These are phyloP conservation scores for Serrognathus titanus DNA, from an alignment of 2,888 invertebrate species.

Conservation along the genomic window DNA sequence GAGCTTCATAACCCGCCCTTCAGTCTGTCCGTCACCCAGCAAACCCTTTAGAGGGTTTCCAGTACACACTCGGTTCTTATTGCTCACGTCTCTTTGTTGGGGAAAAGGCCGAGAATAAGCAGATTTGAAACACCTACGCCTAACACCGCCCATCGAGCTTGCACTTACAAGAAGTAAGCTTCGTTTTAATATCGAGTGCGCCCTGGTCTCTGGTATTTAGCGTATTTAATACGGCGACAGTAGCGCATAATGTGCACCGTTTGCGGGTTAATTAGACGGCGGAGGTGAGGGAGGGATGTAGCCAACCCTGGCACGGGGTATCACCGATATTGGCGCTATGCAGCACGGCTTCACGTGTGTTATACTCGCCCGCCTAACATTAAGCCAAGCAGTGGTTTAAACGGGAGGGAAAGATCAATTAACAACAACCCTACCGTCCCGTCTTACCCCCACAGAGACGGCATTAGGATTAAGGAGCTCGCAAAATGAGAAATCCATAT, in stretches of 20 bases:
- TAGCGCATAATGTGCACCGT: conserved; percentile 45
- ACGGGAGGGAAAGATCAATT: conserved; percentile 42
- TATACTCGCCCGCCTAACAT: conserved; percentile 31
- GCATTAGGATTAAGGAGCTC: conserved; percentile 43
- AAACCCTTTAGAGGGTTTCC: conserved; percentile 4
- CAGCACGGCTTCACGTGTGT: conserved; percentile 42
- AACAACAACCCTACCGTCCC: conserved; percentile 38
- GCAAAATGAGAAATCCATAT: conserved; percentile 46
- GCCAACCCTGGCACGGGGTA: conserved; percentile 45
- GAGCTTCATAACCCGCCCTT: conserved; percentile 44
- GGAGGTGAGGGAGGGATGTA: conserved; percentile 22
- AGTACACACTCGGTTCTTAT: not conserved
- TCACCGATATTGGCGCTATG: conserved; percentile 49
- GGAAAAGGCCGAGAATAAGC: too few relatives aligned
- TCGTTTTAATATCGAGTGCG: not conserved
- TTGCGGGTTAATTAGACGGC: conserved; percentile 47
- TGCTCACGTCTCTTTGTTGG: not conserved
- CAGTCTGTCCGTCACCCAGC: conserved; percentile 38
- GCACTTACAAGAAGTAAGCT: not conserved
- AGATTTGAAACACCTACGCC: too few relatives aligned
- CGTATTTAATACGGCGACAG: conserved; percentile 33
- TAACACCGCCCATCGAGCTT: too few relatives aligned
- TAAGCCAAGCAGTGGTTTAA: conserved; percentile 36
- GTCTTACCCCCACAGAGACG: conserved; percentile 37
- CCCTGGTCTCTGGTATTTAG: conserved; percentile 23